phyloP scores from a whole-genome alignment of 2,888 invertebrate species.

The Labia minor region DNA sequence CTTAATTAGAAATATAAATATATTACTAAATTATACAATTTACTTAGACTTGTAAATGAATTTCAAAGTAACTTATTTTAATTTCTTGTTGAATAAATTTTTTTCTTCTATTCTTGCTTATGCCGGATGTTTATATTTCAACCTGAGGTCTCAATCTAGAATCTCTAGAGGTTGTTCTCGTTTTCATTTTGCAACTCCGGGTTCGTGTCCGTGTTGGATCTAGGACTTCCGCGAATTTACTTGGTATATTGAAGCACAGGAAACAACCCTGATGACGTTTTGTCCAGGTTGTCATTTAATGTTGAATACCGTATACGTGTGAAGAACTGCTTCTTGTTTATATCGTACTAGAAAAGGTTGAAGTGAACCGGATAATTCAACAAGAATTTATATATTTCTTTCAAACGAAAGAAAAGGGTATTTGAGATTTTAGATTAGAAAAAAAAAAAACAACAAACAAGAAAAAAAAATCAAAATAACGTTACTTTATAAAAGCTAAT shows the following conservation, averaged over 20 bases:
- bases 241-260: neutral
- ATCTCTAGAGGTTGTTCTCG: too few relatives aligned
- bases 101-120: too few relatives aligned
- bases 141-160: too few relatives aligned
- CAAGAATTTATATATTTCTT: neutral
- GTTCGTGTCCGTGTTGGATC: conserved; percentile 1
- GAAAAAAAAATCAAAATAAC: neutral
- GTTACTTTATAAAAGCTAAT: neutral
- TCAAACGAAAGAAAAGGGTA: too few relatives aligned
- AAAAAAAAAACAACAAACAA: too few relatives aligned
- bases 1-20: too few relatives aligned
- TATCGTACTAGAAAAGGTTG: neutral
- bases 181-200: neutral
- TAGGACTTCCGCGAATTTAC: neutral
- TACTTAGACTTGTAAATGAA: too few relatives aligned
- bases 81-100: too few relatives aligned
- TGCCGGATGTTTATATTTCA: too few relatives aligned
- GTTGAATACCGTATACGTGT: neutral
- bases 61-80: too few relatives aligned
- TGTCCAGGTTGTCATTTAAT: neutral
- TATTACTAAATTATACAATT: too few relatives aligned
- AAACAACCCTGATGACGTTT: neutral
- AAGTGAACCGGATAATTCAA: neutral
- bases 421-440: too few relatives aligned
- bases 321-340: neutral